phyloP scores from a whole-genome alignment of 2,113 vertebrate genomes.

The Panurus biarmicus region DNA sequence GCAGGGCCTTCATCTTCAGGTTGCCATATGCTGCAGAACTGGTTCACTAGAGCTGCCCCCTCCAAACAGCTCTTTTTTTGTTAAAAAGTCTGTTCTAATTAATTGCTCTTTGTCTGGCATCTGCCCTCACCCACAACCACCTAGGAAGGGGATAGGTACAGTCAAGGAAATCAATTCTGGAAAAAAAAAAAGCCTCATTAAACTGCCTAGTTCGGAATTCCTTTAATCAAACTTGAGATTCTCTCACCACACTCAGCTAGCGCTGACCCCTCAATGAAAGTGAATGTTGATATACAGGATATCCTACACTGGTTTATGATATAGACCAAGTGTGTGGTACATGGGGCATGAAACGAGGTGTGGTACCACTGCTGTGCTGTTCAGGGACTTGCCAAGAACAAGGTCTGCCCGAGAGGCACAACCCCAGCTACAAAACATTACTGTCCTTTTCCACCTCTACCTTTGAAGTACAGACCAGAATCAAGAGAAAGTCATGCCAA shows the following conservation, averaged over 20 bases:
- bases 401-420: not conserved
- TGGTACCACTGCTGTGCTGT: rapidly evolving
- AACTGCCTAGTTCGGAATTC: not conserved
- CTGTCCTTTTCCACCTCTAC: not conserved
- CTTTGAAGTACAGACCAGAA: not conserved
- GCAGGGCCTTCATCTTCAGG: rapidly evolving
- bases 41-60: not conserved
- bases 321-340: rapidly evolving
- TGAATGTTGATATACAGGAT: not conserved
- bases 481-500: not conserved
- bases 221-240: not conserved
- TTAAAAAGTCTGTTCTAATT: not conserved
- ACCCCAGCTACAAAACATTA: not conserved
- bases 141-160: not conserved
- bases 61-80: not conserved
- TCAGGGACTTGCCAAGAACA: not conserved
- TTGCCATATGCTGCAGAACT: not conserved
- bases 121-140: not conserved
- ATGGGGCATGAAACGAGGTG: not conserved
- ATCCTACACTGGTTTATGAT: not conserved
- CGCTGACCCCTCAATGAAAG: not conserved
- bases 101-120: not conserved
- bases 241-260: not conserved
- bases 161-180: not conserved
- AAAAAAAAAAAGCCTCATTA: not conserved